These are phyloP conservation scores for Pogonocichla stellata DNA, from an alignment of 2,113 vertebrate species.

Conservation along the genomic window DNA sequence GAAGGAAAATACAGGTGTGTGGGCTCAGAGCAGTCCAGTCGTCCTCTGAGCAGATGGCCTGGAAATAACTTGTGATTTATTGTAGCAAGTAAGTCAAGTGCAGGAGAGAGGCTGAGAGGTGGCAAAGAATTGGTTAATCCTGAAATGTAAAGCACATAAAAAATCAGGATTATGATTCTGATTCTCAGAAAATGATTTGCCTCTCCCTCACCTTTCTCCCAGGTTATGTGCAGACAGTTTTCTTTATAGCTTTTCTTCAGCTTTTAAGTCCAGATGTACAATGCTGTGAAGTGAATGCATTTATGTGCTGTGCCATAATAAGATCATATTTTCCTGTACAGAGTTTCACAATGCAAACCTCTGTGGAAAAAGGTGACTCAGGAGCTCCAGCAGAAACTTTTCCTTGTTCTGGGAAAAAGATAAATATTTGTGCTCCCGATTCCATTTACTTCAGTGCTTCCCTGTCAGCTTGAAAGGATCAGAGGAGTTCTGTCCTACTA, in stretches of 20 bases:
- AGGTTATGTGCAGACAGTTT: neutral
- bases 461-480: neutral
- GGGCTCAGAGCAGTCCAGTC: neutral
- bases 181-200: neutral
- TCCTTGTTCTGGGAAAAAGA: neutral
- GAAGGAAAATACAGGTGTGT: neutral
- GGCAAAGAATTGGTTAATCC: neutral
- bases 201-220: neutral
- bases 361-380: neutral
- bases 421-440: neutral
- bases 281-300: neutral
- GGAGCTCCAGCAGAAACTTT: neutral
- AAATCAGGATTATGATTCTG: rapidly evolving
- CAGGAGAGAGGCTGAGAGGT: neutral
- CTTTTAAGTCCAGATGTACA: neutral
- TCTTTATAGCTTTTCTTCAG: neutral
- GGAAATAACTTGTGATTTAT: neutral
- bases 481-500: neutral
- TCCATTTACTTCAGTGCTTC: neutral
- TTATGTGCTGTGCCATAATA: neutral
- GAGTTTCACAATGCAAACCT: neutral
- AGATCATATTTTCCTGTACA: neutral
- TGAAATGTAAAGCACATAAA: neutral
- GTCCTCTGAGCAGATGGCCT: neutral
- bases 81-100: neutral